Evolutionary conservation across 2,797 vertebrate genomes (phyloP).

Genomic region (Eulemur albifrons): DNA sequence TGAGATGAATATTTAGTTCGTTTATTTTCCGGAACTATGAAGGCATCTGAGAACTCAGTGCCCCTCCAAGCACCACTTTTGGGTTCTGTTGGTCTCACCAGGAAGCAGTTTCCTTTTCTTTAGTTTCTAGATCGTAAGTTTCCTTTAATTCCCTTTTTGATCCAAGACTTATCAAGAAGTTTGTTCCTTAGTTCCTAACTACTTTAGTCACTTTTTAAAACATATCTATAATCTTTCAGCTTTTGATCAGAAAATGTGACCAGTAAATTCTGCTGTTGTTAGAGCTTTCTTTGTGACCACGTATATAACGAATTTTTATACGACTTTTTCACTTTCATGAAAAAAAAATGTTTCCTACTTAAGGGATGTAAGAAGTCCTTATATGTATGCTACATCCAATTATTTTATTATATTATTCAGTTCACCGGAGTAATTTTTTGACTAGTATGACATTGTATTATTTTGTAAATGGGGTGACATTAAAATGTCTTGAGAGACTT

Average conservation of each 20-base stretch:
- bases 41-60: neutral
- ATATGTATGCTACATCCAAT: neutral
- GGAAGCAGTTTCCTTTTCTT: neutral
- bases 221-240: neutral
- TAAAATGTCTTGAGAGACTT: neutral
- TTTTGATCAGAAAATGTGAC: neutral
- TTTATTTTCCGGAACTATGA: neutral
- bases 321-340: neutral
- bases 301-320: neutral
- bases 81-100: neutral
- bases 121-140: neutral
- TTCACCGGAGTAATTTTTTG: neutral
- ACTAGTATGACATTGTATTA: neutral
- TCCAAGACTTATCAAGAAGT: neutral
- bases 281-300: neutral
- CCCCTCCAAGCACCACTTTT: neutral
- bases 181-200: constrained; percentile 10
- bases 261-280: neutral
- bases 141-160: neutral
- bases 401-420: neutral
- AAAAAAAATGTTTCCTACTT: neutral
- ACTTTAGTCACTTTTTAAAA: neutral
- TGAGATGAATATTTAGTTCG: neutral
- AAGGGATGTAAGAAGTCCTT: neutral
- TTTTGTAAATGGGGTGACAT: neutral